A percentile compares a stretch with the other conserved stretches of the same genome.
These are phyloP conservation scores for Polydrusus pterygomalis DNA, from an alignment of 2,888 invertebrate genomes.

Conservation along the genomic window DNA sequence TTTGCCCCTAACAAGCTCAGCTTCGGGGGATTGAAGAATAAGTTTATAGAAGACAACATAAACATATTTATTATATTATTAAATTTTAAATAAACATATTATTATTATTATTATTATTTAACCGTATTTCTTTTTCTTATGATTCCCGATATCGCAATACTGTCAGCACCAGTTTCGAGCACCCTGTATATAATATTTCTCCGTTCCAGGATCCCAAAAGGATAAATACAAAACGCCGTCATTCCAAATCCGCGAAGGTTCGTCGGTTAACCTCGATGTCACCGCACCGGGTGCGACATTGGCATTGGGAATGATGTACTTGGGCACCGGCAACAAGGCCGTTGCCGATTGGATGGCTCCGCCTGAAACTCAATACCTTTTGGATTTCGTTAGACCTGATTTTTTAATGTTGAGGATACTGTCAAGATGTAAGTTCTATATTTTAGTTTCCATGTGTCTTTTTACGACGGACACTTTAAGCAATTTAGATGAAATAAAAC, in stretches of 20 bases:
- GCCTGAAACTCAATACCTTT: conserved; percentile 90
- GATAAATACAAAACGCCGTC: conserved; percentile 92
- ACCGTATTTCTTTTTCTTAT: too few relatives aligned
- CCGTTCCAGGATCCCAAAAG: conserved; percentile 81
- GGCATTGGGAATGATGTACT: conserved; percentile 94
- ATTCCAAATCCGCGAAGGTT: conserved; percentile 92
- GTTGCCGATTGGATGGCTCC: conserved; percentile 94
- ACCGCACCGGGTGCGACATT: conserved; percentile 97
- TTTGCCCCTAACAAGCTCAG: too few relatives aligned
- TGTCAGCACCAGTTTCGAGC: background rate
- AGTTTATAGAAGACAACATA: too few relatives aligned
- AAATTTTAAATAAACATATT: too few relatives aligned
- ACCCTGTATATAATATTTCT: background rate
- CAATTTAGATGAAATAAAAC: too few relatives aligned
- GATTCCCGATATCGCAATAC: too few relatives aligned
- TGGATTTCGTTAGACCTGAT: conserved; percentile 95
- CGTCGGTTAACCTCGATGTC: conserved; percentile 94
- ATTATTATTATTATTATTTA: too few relatives aligned
- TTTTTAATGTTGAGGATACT: conserved; percentile 88
- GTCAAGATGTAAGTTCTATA: conserved; percentile 77
- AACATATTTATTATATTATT: too few relatives aligned
- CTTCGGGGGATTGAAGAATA: too few relatives aligned
- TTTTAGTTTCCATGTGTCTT: too few relatives aligned
- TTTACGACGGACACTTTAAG: too few relatives aligned
- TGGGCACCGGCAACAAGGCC: conserved; percentile 87